A percentile compares a stretch with the other conserved stretches of the same genome.
These are phyloP conservation scores for Eilema griseolum DNA, from an alignment of 2,888 invertebrate genomes.

Conservation along the genomic window DNA sequence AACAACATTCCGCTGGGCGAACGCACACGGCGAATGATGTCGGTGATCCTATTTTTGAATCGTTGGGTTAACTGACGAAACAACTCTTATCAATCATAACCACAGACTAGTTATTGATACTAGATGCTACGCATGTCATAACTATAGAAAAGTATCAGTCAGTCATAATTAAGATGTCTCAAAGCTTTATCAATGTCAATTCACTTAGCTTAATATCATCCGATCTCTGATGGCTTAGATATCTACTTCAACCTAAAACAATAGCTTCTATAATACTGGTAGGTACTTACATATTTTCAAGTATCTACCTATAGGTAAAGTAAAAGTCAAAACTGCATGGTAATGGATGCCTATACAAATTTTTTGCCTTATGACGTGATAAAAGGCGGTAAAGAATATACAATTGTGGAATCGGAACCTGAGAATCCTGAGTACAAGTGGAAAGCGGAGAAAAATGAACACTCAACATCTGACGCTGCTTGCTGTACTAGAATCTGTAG, in stretches of 20 bases:
- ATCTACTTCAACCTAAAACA: background rate
- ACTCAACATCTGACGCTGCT: slow-evolving; percentile 28
- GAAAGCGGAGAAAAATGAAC: background rate
- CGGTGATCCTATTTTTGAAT: too few relatives aligned
- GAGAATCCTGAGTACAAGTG: background rate
- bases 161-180: too few relatives aligned
- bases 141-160: too few relatives aligned
- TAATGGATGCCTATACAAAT: background rate
- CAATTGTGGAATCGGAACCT: slow-evolving; percentile 6
- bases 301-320: background rate
- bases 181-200: too few relatives aligned
- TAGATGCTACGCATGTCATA: too few relatives aligned
- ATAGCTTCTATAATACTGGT: background rate
- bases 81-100: too few relatives aligned
- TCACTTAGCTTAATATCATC: too few relatives aligned
- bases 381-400: slow-evolving; percentile 8
- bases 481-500: slow-evolving; percentile 29
- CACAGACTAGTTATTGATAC: too few relatives aligned
- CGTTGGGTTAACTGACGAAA: too few relatives aligned
- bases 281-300: background rate
- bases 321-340: background rate
- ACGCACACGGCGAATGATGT: too few relatives aligned
- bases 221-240: background rate
- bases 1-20: too few relatives aligned
- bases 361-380: background rate